These are phyloP conservation scores for Coenobita brevimanus DNA, from an alignment of 1,140 invertebrate species.

Conservation along the genomic window DNA sequence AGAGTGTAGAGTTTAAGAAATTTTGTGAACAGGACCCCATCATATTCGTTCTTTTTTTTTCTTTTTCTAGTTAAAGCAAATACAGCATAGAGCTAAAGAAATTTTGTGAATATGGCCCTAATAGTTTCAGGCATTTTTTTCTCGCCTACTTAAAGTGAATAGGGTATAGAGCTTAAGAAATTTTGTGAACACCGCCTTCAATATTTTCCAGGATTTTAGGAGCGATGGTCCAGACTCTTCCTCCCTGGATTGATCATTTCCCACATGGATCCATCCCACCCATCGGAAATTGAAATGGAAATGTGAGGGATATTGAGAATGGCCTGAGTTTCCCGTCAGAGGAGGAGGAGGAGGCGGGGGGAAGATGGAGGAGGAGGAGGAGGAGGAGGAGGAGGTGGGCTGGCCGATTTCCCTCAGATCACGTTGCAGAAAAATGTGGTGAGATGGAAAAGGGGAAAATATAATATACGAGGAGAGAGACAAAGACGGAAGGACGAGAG, in stretches of 20 bases:
- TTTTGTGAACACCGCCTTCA: not conserved
- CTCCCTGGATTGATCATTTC: slow-evolving; percentile 56
- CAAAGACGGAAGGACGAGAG: too few species aligned
- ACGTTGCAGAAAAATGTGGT: not conserved
- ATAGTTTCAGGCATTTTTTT: too few species aligned
- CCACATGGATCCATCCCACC: slow-evolving; percentile 55
- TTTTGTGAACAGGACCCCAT: too few species aligned
- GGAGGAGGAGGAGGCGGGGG: slow-evolving; percentile 13
- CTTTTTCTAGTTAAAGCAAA: too few species aligned
- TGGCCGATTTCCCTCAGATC: not conserved
- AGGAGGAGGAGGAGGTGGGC: not conserved
- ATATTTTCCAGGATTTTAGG: slow-evolving; percentile 33
- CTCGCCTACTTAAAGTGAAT: too few species aligned
- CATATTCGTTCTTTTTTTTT: too few species aligned
- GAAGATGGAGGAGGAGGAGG: not conserved
- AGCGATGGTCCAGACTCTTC: not conserved
- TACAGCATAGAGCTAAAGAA: too few species aligned
- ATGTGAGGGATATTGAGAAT: slow-evolving; percentile 66
- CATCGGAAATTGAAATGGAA: slow-evolving; percentile 65
- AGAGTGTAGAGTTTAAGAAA: too few species aligned
- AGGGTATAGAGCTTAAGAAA: too few species aligned
- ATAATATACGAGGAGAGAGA: slow-evolving; percentile 33
- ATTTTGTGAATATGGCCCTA: too few species aligned
- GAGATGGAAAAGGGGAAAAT: not conserved
- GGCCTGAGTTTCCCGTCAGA: slow-evolving; percentile 44